Evolutionary conservation across 2,888 invertebrate species (phyloP), one percentile per base, ranked within the genome.

Genomic region (Lissocephala sabroskyi): DNA sequence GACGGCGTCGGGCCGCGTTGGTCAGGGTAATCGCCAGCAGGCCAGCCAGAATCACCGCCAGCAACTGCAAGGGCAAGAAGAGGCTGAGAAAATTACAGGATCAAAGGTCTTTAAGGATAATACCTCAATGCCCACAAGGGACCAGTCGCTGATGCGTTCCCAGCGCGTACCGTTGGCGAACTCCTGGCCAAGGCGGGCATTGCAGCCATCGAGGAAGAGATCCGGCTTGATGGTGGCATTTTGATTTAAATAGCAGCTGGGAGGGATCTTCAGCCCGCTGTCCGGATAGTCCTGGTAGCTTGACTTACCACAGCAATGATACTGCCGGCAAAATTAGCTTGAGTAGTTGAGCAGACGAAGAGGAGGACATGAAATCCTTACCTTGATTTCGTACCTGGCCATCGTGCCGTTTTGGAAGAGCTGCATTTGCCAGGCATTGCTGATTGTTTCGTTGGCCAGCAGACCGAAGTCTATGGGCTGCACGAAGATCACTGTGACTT

Each of bases 41-140:
- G 2, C 76, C 65, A 7, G 78, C 67, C 5, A 76, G 50, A 7
- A 71, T 54, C n/a, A 77, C 53, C 2, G 82, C 62, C 1, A 64
- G 39, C 3, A 65, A 41, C 80, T 80, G 37, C 2, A 2, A 6
- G 7, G 13, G 6, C 4, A 43, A 53, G 16, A 36, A 41, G 28
- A n/a, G n/a, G n/a, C 13, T 41, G 5, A n/a, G 17, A 37, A 14
- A 10, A 19, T 23, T 14, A n/a, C n/a, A n/a, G n/a, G n/a, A n/a
- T n/a, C n/a, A n/a, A n/a, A n/a, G n/a, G n/a, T n/a, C n/a, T 11
- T 10, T 4, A 4, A 9, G 9, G 3, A 19, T 35, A 18, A 5
- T n/a, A 79, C 82, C 76, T 81, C 82, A 1, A 81, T 45, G 9
- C 81, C 77, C 9, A 80, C 64, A 19, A 80, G 49, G 3, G 67